Percentiles rank a stretch among this genome's conserved stretches.
Conservation (phyloP, 2,113 vertebrate species). For the Tyto alba region DNA sequence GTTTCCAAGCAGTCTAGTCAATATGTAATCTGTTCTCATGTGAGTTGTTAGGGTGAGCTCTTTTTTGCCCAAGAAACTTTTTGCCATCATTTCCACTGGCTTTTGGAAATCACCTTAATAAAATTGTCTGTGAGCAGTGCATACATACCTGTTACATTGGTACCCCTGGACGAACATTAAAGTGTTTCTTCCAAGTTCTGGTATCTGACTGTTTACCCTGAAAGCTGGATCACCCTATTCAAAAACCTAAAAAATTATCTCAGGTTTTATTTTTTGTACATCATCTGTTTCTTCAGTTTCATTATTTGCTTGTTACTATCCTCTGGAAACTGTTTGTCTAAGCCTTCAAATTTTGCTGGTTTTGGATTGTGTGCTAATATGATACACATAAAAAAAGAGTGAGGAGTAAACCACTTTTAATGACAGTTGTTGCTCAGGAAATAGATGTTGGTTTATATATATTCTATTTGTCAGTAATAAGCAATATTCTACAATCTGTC, state of each 20-base stretch:
- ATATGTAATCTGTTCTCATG: background rate
- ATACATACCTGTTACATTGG: background rate
- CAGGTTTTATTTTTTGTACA: background rate
- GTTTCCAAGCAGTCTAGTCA: background rate
- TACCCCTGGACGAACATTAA: background rate
- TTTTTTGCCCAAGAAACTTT: background rate
- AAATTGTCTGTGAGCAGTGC: background rate
- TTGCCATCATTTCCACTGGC: background rate
- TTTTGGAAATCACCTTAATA: background rate
- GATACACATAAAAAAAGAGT: background rate
- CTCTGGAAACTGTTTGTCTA: background rate
- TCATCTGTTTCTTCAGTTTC: background rate
- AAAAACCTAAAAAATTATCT: background rate
- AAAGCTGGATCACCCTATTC: background rate
- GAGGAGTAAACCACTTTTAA: background rate
- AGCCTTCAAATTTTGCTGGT: background rate
- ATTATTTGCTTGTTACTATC: background rate
- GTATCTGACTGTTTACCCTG: background rate
- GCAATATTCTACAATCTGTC: background rate
- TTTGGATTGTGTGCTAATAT: background rate
- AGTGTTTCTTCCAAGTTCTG: background rate
- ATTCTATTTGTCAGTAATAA: background rate
- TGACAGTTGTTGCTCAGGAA: background rate
- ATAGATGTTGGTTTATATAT: background rate
- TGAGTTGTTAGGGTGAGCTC: background rate